Evolutionary conservation across 2,113 vertebrate genomes (phyloP), one percentile per base, ranked within the genome.

Genomic region (Brachypodius melanocephalos): DNA sequence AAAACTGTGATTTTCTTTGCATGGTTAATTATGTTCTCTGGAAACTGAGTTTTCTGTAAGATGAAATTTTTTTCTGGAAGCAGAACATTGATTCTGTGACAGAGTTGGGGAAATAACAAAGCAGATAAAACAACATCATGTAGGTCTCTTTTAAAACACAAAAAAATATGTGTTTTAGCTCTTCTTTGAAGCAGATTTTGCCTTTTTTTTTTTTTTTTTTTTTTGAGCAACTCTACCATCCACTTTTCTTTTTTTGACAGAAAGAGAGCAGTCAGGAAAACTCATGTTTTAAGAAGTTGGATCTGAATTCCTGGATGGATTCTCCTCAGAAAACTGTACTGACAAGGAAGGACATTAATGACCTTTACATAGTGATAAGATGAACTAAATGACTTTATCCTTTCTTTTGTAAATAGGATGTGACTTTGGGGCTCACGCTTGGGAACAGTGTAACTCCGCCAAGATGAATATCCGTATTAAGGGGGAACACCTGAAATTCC

Each of bases 161-260:
- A 68, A 68, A 71, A 40, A 12, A 6, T 9, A 26, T 4, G 14
- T 6, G 19, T 48, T 58, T 13, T 65, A 62, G 22, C 7, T 17
- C 3, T 13, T 59, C 17, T 65, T 12, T 1, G 45, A 68, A 59
- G 71, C 4, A n/a, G 0, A 0, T 20, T 54, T 79, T 32, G 15
- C 3, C n/a, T 38, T 10, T 38, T 10, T 38, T 14, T 57, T 51
- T 38, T 38, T 38, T 10, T 38, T 10, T 38, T 14, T 57, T 51
- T 95, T 78, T 49, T 40, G 4, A 76, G 62, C 17, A 48, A 54
- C 14, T 36, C 32, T n/a, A n/a, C 29, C 24, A 40, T 14, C 6
- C 4, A 10, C 8, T 59, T 32, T 29, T 78, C 0, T 22, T 71
- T 45, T 43, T 26, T 28, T 59, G 6, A 51, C 67, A 55, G 42